Evolutionary conservation across 2,888 invertebrate species (phyloP).

Genomic region (Pseudococcus jackbeardsleyi): DNA sequence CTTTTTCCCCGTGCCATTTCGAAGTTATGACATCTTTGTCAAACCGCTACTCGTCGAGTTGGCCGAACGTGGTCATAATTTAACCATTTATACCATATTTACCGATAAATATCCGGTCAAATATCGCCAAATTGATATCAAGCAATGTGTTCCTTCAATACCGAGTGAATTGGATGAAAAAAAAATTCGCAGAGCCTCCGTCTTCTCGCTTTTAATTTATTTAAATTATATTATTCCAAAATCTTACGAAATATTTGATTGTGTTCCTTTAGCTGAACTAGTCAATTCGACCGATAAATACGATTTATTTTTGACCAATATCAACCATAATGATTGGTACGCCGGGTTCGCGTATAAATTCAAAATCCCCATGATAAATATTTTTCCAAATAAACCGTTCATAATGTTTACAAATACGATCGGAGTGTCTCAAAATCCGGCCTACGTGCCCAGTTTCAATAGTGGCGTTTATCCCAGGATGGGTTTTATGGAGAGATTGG

Average conservation of each 20-base stretch:
- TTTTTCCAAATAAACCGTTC: conserved; percentile 39
- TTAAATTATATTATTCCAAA: not conserved
- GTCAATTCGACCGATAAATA: conserved; percentile 58
- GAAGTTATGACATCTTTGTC: not conserved
- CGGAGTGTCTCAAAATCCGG: conserved; percentile 66
- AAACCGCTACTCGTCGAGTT: not conserved
- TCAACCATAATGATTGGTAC: conserved; percentile 31
- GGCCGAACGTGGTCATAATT: conserved; percentile 25
- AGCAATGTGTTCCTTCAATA: not conserved
- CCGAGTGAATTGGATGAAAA: not conserved
- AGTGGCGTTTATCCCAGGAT: not conserved
- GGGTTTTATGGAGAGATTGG: conserved; percentile 6
- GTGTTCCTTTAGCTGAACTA: not conserved
- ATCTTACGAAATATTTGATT: not conserved
- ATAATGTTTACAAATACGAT: conserved; percentile 66
- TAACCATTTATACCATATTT: conserved; percentile 51
- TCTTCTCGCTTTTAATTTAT: not conserved
- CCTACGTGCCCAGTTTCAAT: not conserved
- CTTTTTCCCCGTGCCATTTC: conserved; percentile 9
- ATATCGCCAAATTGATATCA: conserved; percentile 41
- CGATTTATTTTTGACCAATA: conserved; percentile 65
- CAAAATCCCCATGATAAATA: not conserved
- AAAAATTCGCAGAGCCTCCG: not conserved
- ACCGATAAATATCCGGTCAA: not conserved
- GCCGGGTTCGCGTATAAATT: conserved; percentile 39